Evolutionary conservation across 2,113 vertebrate genomes (phyloP).

Genomic region (Neogobius melanostomus): DNA sequence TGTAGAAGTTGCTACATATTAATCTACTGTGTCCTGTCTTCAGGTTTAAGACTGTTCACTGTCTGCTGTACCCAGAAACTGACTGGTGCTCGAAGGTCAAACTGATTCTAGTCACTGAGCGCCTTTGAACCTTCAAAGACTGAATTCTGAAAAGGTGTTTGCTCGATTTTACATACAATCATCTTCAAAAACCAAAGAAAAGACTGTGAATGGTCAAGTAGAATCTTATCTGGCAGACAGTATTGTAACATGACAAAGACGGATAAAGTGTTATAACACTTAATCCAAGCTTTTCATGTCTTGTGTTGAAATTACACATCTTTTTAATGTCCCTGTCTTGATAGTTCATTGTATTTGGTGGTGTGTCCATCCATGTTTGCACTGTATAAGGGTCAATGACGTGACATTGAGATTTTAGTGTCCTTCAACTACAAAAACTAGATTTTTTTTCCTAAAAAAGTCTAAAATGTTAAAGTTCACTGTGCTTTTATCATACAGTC

Average conservation of each 20-base stretch:
- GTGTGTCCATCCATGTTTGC: neutral
- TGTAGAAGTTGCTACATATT: neutral
- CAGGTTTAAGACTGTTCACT: conserved; percentile 95
- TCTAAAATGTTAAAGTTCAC: no score
- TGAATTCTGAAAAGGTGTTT: neutral
- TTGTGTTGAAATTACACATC: neutral
- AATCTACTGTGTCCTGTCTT: neutral
- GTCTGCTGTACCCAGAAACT: conserved; percentile 91
- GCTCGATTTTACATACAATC: neutral
- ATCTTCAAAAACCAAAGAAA: neutral
- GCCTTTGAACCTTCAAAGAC: neutral
- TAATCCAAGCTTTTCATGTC: neutral
- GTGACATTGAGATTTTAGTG: no score
- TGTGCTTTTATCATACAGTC: no score
- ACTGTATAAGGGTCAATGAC: no score
- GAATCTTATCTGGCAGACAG: neutral
- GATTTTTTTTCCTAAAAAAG: no score
- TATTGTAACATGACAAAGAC: neutral
- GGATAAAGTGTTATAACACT: neutral
- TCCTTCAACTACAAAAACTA: no score
- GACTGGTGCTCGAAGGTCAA: conserved; percentile 84
- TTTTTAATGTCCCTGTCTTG: neutral
- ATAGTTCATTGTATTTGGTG: neutral
- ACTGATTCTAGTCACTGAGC: conserved; percentile 29
- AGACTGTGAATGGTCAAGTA: neutral